These are phyloP conservation scores for Oscheius sp. DNA, from an alignment of 2,888 invertebrate genomes.

Conservation along the genomic window DNA sequence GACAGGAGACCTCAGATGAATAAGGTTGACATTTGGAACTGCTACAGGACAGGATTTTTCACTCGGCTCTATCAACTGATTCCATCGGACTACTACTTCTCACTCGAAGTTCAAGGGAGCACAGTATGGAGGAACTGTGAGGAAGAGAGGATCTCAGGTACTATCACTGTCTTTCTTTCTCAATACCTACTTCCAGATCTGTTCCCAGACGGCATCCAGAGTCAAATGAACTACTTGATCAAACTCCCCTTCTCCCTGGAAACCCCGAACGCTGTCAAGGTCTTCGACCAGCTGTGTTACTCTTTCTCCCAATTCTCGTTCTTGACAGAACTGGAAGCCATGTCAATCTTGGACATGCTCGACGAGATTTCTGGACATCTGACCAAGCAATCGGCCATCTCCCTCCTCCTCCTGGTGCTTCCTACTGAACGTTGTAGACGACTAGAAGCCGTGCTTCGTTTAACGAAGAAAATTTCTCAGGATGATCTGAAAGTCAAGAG, in stretches of 20 bases:
- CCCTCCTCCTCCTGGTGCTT: constrained; percentile 6
- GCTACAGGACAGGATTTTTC: neutral
- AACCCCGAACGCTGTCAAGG: neutral
- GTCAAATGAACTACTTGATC: neutral
- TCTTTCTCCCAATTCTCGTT: neutral
- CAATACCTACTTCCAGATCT: neutral
- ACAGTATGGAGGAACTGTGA: constrained; percentile 7
- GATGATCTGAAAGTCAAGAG: neutral
- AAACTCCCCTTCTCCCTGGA: neutral
- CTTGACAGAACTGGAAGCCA: constrained; percentile 2
- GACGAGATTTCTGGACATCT: neutral
- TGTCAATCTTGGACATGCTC: neutral
- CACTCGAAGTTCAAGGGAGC: neutral
- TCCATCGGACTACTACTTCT: neutral
- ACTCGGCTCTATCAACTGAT: neutral
- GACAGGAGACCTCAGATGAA: neutral
- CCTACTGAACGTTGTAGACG: neutral
- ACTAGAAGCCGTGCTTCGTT: neutral
- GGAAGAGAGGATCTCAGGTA: neutral
- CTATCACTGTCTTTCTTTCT: neutral
- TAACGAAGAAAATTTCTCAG: neutral
- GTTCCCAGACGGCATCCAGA: neutral
- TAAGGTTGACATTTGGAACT: constrained; percentile 18
- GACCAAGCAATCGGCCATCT: neutral
- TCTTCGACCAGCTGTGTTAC: neutral